phyloP scores from a whole-genome alignment of 2,113 vertebrate genomes.

The Chaenogobius annularis region DNA sequence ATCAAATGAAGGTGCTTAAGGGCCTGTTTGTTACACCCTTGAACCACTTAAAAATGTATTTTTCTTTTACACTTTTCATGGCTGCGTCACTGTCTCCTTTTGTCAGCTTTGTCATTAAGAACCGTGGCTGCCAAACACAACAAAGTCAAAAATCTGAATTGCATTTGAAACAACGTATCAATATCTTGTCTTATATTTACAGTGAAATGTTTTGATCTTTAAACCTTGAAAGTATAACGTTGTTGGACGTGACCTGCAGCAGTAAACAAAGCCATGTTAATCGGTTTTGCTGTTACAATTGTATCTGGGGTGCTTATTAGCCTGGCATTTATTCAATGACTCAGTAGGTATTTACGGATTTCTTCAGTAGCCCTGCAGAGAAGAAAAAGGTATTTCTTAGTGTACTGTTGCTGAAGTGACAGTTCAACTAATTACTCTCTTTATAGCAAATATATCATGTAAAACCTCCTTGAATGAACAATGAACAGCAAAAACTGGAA shows the following conservation, averaged over 20 bases:
- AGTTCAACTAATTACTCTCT: slow-evolving; percentile 54
- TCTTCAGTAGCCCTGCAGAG: slow-evolving; percentile 40
- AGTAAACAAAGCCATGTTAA: slow-evolving; percentile 32
- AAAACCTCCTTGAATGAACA: not conserved
- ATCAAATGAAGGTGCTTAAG: no score
- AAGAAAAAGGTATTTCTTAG: slow-evolving; percentile 48
- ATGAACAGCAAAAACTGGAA: not conserved
- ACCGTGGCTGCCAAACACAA: no score
- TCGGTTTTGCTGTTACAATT: slow-evolving; percentile 43
- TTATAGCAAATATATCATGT: slow-evolving; percentile 21
- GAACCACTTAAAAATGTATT: no score
- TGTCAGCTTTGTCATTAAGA: no score
- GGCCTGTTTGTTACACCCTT: no score
- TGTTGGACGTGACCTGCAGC: not conserved
- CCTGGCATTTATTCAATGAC: slow-evolving; percentile 55
- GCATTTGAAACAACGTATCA: not conserved
- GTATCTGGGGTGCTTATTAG: slow-evolving; percentile 55
- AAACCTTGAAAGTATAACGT: slow-evolving; percentile 25
- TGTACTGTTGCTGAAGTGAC: slow-evolving; percentile 42
- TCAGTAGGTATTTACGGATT: slow-evolving; percentile 54
- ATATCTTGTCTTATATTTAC: not conserved
- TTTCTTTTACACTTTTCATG: no score
- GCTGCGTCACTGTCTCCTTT: no score
- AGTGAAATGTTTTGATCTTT: not conserved
- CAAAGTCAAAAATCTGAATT: not conserved